Percentiles rank a stretch among this genome's conserved stretches.
phyloP scores from a whole-genome alignment of 2,888 invertebrate genomes.

The Apoderus coryli region DNA sequence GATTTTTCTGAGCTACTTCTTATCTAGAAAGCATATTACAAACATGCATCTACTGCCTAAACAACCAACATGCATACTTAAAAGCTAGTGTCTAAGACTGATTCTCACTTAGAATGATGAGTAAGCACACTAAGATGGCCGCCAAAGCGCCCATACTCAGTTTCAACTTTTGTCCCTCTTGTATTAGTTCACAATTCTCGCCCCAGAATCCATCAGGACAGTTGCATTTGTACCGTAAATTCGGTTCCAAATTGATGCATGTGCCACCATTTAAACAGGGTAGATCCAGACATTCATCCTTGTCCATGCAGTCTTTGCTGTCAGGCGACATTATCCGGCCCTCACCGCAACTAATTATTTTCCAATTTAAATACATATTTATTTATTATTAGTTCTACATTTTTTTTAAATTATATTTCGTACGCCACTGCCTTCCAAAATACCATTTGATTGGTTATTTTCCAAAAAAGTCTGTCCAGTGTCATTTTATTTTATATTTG shows the following conservation, averaged over 20 bases:
- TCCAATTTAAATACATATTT: too few relatives aligned
- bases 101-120: slow-evolving; percentile 91
- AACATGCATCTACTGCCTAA: too few relatives aligned
- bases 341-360: slow-evolving; percentile 93
- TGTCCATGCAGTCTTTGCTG: slow-evolving; percentile 86
- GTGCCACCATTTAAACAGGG: slow-evolving; percentile 88
- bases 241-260: slow-evolving; percentile 83
- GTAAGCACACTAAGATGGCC: slow-evolving; percentile 92
- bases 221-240: slow-evolving; percentile 72
- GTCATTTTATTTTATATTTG: slow-evolving; percentile 4
- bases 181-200: slow-evolving; percentile 84
- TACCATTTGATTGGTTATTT: too few relatives aligned
- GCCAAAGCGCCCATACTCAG: slow-evolving; percentile 94
- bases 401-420: too few relatives aligned
- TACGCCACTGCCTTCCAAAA: too few relatives aligned
- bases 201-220: slow-evolving; percentile 90
- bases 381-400: too few relatives aligned
- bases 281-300: slow-evolving; percentile 88
- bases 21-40: too few relatives aligned
- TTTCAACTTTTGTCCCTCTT: slow-evolving; percentile 88
- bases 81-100: too few relatives aligned
- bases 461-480: too few relatives aligned
- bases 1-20: too few relatives aligned
- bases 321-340: slow-evolving; percentile 82
- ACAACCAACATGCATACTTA: too few relatives aligned